These are phyloP conservation scores for Ophioninae sp. DNA, from an alignment of 2,888 invertebrate genomes.

Conservation along the genomic window DNA sequence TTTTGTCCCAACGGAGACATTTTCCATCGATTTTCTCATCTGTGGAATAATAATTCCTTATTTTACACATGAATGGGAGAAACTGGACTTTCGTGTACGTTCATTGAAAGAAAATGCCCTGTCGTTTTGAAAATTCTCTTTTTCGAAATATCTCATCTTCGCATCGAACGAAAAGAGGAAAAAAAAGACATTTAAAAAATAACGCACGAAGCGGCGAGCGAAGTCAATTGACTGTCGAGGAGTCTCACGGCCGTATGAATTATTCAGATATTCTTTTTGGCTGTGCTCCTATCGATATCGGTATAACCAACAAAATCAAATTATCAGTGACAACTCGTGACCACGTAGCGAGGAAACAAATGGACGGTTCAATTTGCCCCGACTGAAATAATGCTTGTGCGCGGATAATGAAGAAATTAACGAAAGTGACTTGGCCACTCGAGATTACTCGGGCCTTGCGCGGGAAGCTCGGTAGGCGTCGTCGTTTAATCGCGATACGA, in stretches of 20 bases:
- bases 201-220: conserved; percentile 18
- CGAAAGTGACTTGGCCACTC: conserved; percentile 43
- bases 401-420: conserved; percentile 58
- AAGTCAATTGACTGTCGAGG: conserved; percentile 44
- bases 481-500: background rate
- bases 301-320: conserved; percentile 43
- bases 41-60: conserved; percentile 9
- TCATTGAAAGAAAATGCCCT: conserved; percentile 5
- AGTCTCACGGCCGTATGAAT: conserved; percentile 25
- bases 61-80: conserved; percentile 61
- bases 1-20: too few relatives aligned
- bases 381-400: conserved; percentile 23
- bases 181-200: background rate
- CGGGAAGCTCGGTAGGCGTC: conserved; percentile 35
- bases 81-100: conserved; percentile 25
- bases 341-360: conserved; percentile 19
- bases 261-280: conserved; percentile 49
- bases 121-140: conserved; percentile 20
- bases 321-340: conserved; percentile 51
- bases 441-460: conserved; percentile 44
- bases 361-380: conserved; percentile 49
- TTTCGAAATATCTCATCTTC: conserved; percentile 24
- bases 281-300: conserved; percentile 2
- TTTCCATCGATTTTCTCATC: too few relatives aligned
- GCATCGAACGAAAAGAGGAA: background rate